Evolutionary conservation across 2,797 vertebrate species (phyloP), one percentile per base, ranked within the genome.

Genomic region (Adrianichthys oophorus): DNA sequence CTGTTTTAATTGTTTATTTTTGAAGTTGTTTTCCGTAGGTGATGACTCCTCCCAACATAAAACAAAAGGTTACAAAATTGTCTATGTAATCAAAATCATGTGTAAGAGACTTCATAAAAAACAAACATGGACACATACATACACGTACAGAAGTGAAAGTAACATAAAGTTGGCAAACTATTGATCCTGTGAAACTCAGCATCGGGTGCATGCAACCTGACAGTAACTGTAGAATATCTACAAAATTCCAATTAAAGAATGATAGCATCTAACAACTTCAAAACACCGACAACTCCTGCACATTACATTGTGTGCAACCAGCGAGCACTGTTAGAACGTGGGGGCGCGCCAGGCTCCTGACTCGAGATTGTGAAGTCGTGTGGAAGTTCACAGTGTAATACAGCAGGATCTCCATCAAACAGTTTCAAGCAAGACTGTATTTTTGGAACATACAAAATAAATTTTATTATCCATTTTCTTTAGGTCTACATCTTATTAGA

Each of bases 361-460:
- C 84, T 62, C 78, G 62, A 71, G 83, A 85, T 78, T 76, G 84
- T 87, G 89, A 91, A 82, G 70, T 88, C 74, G 81, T 89, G 80
- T 89, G 78, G 85, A 91, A 87, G 85, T 89, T 92, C 89, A 91
- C 88, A 90, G 89, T 90, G 89, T 89, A 88, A 85, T 84, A 90
- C 89, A 89, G 89, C 85, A 90, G 86, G 87, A 90, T 87, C 81
- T 86, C 88, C 83, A 82, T 86, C 85, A 90, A 92, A 91, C 85
- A 85, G 86, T 87, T 93, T 91, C 91, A 92, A 91, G 87, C 91
- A 93, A 92, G 90, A 90, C 87, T 89, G 89, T 91, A 90, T 91
- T 92, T 91, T 90, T 92, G 91, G 92, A 92, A 93, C 92, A 92
- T 93, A 94, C 91, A 94, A 95, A 94, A 95, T 95, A 92, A 93